phyloP scores from a whole-genome alignment of 2,113 vertebrate species.

The Sterna hirundo region DNA sequence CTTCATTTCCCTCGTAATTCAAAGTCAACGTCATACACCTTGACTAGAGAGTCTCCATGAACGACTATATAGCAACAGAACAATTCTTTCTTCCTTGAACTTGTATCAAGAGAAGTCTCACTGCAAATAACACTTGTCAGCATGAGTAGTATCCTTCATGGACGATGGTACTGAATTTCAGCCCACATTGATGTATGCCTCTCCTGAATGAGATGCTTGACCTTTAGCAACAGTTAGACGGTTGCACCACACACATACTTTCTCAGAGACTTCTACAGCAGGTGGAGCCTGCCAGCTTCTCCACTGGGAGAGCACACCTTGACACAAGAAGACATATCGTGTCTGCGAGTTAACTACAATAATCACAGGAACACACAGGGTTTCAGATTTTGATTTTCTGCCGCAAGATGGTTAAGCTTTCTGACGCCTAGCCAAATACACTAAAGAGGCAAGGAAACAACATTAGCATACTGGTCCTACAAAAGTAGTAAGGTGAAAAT shows the following conservation, averaged over 20 bases:
- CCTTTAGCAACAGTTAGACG: slow-evolving; percentile 1
- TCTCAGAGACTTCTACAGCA: background rate
- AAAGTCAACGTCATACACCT: background rate
- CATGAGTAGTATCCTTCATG: background rate
- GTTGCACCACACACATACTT: background rate
- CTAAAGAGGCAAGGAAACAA: background rate
- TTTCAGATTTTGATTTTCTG: background rate
- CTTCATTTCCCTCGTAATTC: background rate
- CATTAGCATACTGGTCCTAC: background rate
- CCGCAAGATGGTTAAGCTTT: background rate
- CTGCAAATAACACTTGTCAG: slow-evolving; percentile 22
- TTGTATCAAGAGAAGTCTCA: background rate
- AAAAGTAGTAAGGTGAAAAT: background rate
- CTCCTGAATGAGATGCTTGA: background rate
- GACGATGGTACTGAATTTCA: background rate
- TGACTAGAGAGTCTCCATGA: background rate
- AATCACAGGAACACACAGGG: background rate
- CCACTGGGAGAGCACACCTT: background rate
- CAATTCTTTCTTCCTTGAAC: background rate
- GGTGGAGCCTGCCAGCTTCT: background rate
- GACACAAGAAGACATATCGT: background rate
- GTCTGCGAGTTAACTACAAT: background rate
- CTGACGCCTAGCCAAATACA: background rate
- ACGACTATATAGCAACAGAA: background rate
- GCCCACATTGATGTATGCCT: background rate